A percentile compares a stretch with the other conserved stretches of the same genome.
Evolutionary conservation across 2,113 vertebrate species (phyloP).

Genomic region (Falcunculus frontatus): DNA sequence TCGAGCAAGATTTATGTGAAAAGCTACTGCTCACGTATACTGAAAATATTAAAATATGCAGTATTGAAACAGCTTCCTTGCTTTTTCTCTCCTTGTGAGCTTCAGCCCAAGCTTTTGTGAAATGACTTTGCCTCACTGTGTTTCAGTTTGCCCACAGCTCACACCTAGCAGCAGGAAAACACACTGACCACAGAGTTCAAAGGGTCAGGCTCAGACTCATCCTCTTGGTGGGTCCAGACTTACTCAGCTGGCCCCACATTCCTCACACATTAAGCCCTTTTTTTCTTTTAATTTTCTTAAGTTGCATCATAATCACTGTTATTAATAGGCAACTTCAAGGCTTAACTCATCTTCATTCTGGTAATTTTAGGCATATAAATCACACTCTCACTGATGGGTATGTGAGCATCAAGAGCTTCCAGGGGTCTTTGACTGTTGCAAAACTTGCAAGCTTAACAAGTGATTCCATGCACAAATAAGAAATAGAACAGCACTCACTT

Average conservation of each 20-base stretch:
- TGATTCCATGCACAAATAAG: background rate
- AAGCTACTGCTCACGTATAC: background rate
- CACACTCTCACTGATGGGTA: background rate
- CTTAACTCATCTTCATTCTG: background rate
- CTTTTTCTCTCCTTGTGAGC: background rate
- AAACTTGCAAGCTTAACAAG: background rate
- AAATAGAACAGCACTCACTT: background rate
- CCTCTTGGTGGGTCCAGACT: no score
- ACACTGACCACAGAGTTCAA: background rate
- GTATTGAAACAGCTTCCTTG: background rate
- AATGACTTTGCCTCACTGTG: background rate
- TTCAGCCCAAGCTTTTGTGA: background rate
- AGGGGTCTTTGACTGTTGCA: background rate
- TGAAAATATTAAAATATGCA: background rate
- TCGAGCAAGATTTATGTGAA: background rate
- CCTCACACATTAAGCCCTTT: background rate
- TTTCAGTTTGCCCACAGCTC: background rate
- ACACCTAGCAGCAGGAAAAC: background rate
- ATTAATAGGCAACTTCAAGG: background rate
- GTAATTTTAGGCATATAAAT: background rate
- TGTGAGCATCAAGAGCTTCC: background rate
- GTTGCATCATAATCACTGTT: background rate
- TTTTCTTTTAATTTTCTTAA: background rate
- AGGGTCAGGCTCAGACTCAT: background rate
- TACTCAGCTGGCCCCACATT: background rate